Evolutionary conservation across 2,888 invertebrate species (phyloP), one percentile per base, ranked within the genome.

Genomic region (Drosophila eohydei): DNA sequence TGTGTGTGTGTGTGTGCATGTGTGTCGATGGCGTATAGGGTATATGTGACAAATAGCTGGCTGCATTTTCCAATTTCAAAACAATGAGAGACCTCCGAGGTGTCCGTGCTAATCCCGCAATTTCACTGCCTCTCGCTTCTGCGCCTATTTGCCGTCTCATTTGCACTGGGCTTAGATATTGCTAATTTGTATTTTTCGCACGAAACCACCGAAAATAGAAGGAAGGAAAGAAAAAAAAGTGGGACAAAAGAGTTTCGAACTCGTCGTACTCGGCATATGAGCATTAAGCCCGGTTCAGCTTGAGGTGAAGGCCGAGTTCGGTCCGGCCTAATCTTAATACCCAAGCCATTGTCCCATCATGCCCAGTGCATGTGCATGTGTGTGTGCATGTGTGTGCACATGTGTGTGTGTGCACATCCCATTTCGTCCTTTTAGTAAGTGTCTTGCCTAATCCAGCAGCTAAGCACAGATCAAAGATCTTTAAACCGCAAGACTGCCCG

Each of bases 381-480:
- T 69, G 80, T 62, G 57, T 48, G n/a, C n/a, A n/a, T n/a, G n/a
- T n/a, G n/a, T 51, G 26, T 30, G 11, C 21, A 11, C 1, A 12
- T 52, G 55, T 63, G 65, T 74, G 79, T 66, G 56, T 74, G 80
- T 66, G 59, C 44, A 36, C 48, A 55, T 68, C 54, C 63, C 72
- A 63, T 68, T 61, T 65, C 50, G 70, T 60, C 57, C 65, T 63
- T 52, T 76, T 81, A 81, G 75, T 87, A 75, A 80, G 81, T 81
- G 88, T 79, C 80, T 74, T 77, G 51, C 65, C 74, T 85, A 83
- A 88, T 83, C 86, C 86, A 74, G 71, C 56, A 74, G 84, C 89
- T 87, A 86, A 88, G 89, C 84, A 59, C 79, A 83, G 89, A 87
- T 84, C 84, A 84, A 87, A 84, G 87, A 88, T 88, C 87, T 83